A percentile compares a stretch with the other conserved stretches of the same genome.
Conservation (phyloP, 2,113 vertebrate genomes). For the Otolemur garnettii region DNA sequence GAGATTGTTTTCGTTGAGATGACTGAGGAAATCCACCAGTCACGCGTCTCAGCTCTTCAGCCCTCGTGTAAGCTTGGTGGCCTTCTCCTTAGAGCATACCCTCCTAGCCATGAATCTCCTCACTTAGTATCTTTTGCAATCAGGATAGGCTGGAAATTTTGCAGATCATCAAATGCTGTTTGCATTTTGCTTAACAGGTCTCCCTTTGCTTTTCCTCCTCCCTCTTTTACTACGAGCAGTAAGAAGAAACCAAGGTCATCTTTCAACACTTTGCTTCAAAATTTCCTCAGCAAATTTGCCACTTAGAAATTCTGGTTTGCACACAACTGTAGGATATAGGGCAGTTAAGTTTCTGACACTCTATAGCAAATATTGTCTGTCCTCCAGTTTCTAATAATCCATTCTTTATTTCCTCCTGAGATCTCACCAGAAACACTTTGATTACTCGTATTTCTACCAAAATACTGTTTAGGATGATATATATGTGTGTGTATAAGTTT, state of each 20-base stretch:
- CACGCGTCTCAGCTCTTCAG: neutral
- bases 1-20: neutral
- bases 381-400: neutral
- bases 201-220: neutral
- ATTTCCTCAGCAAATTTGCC: neutral
- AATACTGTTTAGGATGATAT: neutral
- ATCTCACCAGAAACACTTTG: neutral
- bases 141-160: neutral
- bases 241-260: neutral
- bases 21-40: neutral
- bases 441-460: slow-evolving; percentile 18
- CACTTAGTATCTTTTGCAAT: neutral
- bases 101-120: neutral
- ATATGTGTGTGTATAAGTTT: no score
- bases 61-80: neutral
- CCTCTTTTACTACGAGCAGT: neutral
- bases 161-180: neutral
- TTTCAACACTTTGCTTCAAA: slow-evolving; percentile 29
- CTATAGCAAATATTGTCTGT: neutral
- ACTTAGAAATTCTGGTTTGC: neutral
- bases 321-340: neutral
- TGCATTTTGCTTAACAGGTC: neutral
- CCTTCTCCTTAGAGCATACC: neutral
- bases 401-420: neutral
- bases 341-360: neutral